Evolutionary conservation across 2,797 vertebrate genomes (phyloP), one percentile per base, ranked within the genome.

Genomic region (Aplochiton taeniatus): DNA sequence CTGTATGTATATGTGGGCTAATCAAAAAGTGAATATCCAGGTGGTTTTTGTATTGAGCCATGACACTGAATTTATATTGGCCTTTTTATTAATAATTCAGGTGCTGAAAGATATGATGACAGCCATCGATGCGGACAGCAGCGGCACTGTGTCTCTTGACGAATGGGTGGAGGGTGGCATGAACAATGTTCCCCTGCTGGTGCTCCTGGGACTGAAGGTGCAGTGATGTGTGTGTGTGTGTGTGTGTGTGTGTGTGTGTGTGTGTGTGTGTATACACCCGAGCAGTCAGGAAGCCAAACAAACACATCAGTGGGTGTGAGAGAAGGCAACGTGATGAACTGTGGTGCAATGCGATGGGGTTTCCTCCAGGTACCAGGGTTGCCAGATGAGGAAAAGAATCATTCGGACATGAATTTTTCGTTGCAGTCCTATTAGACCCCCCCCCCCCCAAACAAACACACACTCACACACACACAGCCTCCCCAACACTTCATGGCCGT

Each of bases 21-120:
- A 31, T 31, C 2, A 31, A 31, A 31, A 31, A 31, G 31, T 31
- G 31, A 31, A 31, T 31, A 31, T 31, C 31, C 31, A 31, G 6
- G 31, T 31, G 31, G 31, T 6, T 31, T 2, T 31, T 31, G 31
- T 31, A 3, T 31, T 31, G 31, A 31, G 3, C 31, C 31, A 3
- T 31, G 31, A 3, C 31, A 31, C 2, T 6, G 31, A 2, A 31
- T 31, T 31, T 31, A 31, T 31, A 31, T 31, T 31, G 31, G 31
- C 31, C 31, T 6, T 31, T 31, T 61, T 83, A 31, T 71, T 11
- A 48, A 75, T 53, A 63, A 56, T 58, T 44, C 89, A 98, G 96
- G 95, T 97, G 70, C 89, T 97, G 75, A 93, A 95, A 82, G 95
- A 97, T 82, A 97, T 98, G 96, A 97, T 97, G 96, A 94, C 88